Evolutionary conservation across 1,140 invertebrate genomes (phyloP).

Genomic region (Parapsyche elsis): DNA sequence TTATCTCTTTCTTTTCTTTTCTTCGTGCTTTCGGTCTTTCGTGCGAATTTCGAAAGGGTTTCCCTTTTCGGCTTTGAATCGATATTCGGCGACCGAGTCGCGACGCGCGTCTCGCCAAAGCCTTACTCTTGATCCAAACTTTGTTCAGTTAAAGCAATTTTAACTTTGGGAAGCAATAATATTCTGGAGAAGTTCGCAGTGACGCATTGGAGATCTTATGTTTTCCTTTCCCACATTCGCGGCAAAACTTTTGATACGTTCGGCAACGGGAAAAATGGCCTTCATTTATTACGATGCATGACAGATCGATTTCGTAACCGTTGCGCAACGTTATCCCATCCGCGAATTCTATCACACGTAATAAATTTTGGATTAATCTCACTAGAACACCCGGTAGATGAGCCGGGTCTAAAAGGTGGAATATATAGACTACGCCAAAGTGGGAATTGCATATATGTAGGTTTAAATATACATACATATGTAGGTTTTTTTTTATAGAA

Average conservation of each 20-base stretch:
- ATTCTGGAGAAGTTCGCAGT: constrained; percentile 16
- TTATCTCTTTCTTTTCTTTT: no score
- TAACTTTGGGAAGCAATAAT: constrained; percentile 49
- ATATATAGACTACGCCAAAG: no score
- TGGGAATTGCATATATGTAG: not conserved
- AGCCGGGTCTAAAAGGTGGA: no score
- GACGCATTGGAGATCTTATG: constrained; percentile 44
- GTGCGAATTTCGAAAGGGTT: not conserved
- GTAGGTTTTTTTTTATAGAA: not conserved
- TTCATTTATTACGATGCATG: constrained; percentile 46
- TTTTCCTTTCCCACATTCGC: constrained; percentile 41
- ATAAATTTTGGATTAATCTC: no score
- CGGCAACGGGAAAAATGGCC: constrained; percentile 36
- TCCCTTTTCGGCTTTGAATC: not conserved
- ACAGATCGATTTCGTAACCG: constrained; percentile 37
- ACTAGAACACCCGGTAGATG: no score
- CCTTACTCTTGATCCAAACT: constrained; percentile 46
- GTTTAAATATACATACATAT: not conserved
- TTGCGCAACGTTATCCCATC: not conserved
- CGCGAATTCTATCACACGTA: not conserved
- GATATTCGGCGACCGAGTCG: not conserved
- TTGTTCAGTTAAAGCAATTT: constrained; percentile 48
- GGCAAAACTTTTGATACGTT: constrained; percentile 40
- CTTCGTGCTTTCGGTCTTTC: no score
- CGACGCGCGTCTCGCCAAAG: constrained; percentile 7